A percentile compares a stretch with the other conserved stretches of the same genome.
phyloP scores from a whole-genome alignment of 2,888 invertebrate species.

The Rhagonycha fulva region DNA sequence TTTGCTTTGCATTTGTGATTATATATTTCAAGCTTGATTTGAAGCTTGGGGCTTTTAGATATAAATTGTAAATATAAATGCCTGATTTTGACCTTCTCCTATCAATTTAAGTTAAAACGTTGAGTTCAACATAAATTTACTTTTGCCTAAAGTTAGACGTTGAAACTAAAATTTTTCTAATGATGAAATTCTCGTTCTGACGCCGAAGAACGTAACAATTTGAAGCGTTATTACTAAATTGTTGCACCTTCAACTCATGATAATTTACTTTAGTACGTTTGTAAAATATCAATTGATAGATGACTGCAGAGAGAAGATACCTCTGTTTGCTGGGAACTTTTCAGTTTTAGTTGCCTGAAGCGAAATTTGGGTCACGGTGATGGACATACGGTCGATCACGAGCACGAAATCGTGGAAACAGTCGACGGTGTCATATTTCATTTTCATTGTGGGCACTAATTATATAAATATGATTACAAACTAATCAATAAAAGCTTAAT shows the following conservation, averaged over 20 bases:
- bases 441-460: conserved; percentile 11
- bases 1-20: conserved; percentile 29
- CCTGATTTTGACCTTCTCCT: conserved; percentile 25
- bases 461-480: background rate
- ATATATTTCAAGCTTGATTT: conserved; percentile 24
- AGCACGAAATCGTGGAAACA: conserved; percentile 37
- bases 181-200: background rate
- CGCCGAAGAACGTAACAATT: background rate
- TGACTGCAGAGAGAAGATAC: conserved; percentile 36
- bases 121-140: conserved; percentile 8
- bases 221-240: conserved; percentile 8
- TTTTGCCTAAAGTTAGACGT: background rate
- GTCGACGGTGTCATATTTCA: conserved; percentile 39
- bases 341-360: conserved; percentile 37
- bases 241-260: conserved; percentile 18
- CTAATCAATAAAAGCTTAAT: background rate
- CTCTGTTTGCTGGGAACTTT: conserved; percentile 40
- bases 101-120: conserved; percentile 25
- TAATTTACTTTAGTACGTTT: conserved; percentile 13
- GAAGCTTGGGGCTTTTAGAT: conserved; percentile 23
- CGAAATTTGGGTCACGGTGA: conserved; percentile 44
- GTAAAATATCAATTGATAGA: conserved; percentile 36
- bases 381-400: conserved; percentile 45
- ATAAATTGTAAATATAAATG: conserved; percentile 24
- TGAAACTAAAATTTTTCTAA: background rate